Base-by-base conservation (phyloP, 2,888 invertebrate genomes). In the Acanthococcus lagerstroemiae region DNA sequence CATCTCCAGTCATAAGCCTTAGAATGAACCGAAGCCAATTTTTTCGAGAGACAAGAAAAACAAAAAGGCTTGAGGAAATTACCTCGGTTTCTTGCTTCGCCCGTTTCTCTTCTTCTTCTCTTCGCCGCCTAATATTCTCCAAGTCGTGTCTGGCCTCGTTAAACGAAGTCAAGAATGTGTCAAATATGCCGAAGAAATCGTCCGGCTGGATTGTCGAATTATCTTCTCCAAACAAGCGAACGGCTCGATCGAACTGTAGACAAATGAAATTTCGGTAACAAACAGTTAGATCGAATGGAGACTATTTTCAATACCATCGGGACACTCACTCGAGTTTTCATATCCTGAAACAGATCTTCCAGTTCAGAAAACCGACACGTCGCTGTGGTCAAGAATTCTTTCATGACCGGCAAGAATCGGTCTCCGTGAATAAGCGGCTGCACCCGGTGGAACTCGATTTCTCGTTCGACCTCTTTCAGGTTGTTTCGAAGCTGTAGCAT, bases 111-210 rank as follows among this genome's bases (percentile, higher is more conserved):
- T 95, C 95, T 72, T 95, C 95, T 74, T 91, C 91, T 67, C 90
- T 84, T 25, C 88, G 82, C 63, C 86, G 82, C 27, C 87, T 80
- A 77, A 88, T 84, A 70, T 89, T 90, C 73, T 91, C 91, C 74
- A 93, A 94, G 74, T 95, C 95, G 46, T 88, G 85, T 67, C 86
- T 80, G 0, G 94, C 93, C 74, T 95, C 95, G 7, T 81, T 79
- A 71, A 95, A 84, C 21, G 90, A 85, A 25, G 83, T 79, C 7
- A 95, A 80, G 80, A 95, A 95, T 3, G 86, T 82, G 78, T 94
- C 95, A 72, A 95, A 87, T 54, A 92, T 89, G 2, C 91, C 92
- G 78, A 95, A 95, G 79, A 95, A 88, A 74, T 92, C 93, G 72
- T 95, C 94, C 0, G 95, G 94, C 67, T 94, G 91, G 22, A 89